phyloP scores from a whole-genome alignment of 2,797 vertebrate species.

The Chrysolophus pictus region DNA sequence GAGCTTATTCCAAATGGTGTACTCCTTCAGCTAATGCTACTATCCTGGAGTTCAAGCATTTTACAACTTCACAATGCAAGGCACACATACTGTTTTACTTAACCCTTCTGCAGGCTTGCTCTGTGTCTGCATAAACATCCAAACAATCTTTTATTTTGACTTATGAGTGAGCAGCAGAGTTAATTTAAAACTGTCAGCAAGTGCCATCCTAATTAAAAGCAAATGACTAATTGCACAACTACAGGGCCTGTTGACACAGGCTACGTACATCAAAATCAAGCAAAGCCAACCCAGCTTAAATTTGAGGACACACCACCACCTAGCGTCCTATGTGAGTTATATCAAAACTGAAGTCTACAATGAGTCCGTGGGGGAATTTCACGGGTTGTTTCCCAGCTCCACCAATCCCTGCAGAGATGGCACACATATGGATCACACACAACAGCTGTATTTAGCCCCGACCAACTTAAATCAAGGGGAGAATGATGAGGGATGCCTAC shows the following conservation, averaged over 20 bases:
- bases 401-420: neutral
- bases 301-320: constrained; percentile 66
- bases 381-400: neutral
- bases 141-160: constrained; percentile 18
- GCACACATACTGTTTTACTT: neutral
- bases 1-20: neutral
- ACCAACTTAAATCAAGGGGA: neutral
- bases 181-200: constrained; percentile 52
- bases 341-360: neutral
- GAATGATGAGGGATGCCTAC: neutral
- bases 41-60: neutral
- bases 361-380: neutral
- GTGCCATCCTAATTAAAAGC: constrained; percentile 55
- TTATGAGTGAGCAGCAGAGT: constrained; percentile 21
- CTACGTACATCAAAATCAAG: neutral
- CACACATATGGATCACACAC: rapidly evolving
- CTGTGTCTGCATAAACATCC: neutral
- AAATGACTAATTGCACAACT: constrained; percentile 36
- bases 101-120: neutral
- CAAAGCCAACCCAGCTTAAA: neutral
- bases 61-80: neutral
- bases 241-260: constrained; percentile 15
- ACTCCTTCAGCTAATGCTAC: neutral
- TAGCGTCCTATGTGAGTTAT: neutral
- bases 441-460: neutral